phyloP scores from a whole-genome alignment of 2,888 invertebrate species.

The Chrysolina haemoptera region DNA sequence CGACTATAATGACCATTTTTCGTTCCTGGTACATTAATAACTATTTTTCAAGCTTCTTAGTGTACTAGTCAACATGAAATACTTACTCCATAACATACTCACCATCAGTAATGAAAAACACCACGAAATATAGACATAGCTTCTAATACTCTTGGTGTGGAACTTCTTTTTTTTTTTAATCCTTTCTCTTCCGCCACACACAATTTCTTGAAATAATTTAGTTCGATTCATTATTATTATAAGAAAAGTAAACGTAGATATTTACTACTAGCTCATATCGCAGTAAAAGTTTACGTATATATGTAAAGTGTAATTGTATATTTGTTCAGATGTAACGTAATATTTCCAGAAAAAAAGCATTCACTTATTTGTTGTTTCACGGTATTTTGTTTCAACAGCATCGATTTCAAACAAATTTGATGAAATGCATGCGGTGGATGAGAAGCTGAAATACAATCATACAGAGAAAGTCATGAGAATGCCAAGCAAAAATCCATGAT shows the following conservation, averaged over 20 bases:
- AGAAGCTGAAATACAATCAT: slow-evolving; percentile 4
- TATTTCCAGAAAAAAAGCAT: slow-evolving; percentile 1
- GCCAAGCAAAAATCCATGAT: not conserved
- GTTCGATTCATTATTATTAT: not conserved
- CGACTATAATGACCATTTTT: too few relatives aligned
- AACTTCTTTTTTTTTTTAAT: too few relatives aligned
- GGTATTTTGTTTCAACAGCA: not conserved
- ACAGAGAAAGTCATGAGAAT: not conserved
- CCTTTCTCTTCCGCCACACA: too few relatives aligned
- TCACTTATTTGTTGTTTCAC: not conserved
- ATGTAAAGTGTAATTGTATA: not conserved
- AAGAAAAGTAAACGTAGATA: not conserved
- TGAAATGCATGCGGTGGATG: not conserved
- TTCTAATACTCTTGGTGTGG: too few relatives aligned
- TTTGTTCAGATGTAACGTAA: not conserved
- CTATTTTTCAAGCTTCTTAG: too few relatives aligned
- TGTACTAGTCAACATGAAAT: too few relatives aligned
- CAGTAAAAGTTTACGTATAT: not conserved
- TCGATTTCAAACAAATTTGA: not conserved
- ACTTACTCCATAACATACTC: too few relatives aligned
- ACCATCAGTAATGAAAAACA: too few relatives aligned
- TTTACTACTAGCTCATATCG: not conserved
- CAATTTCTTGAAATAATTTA: too few relatives aligned
- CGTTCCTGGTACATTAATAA: too few relatives aligned
- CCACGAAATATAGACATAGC: too few relatives aligned